Base-by-base conservation (phyloP, 2,113 vertebrate genomes). In the Carassius gibelio region DNA sequence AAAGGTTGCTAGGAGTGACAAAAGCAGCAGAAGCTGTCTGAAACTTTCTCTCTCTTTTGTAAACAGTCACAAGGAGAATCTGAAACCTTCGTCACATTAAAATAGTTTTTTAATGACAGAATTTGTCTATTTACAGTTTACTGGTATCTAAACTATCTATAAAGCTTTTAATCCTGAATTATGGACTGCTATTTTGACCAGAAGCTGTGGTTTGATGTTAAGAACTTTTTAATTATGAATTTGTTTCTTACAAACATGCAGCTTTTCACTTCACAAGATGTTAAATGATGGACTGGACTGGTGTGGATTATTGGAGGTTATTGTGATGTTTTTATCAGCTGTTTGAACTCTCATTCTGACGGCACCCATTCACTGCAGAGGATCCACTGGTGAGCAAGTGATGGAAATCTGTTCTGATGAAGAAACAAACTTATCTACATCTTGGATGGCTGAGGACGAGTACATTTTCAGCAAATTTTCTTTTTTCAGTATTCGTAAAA, bases 1-100 rank as follows among this genome's bases (percentile, higher is more conserved):
- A 92, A 93, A 90, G 89, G 92, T 94, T 93, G 91, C 88, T 83
- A 79, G 21, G 86, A 88, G 92, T 91, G 78, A 91, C 91, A 86
- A 83, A 81, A 57, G 81, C 87, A 88, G 90, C 89, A 91, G 77
- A 90, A 85, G 81, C 90, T 88, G 87, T 91, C 86, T 89, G 89
- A 87, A 85, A 76, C 52, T 59, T 78, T 84, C 75, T 62, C 64
- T 74, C 38, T 61, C 57, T 78, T 84, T 82, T 84, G 85, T 89
- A 82, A 83, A 86, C 75, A 79, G 30, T 61, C 75, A 66, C 74
- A 61, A 52, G 68, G 23, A 79, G 74, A 30, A 79, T 74, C 75
- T 86, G 84, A 81, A 61, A 62, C 69, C 68, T 48, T 30, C 11
- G 5, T 10, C 45, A 69, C 30, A 69, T 71, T 8, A 45, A 71